These are phyloP conservation scores for Myotis lucifugus DNA, from an alignment of 2,113 vertebrate genomes.

Conservation along the genomic window DNA sequence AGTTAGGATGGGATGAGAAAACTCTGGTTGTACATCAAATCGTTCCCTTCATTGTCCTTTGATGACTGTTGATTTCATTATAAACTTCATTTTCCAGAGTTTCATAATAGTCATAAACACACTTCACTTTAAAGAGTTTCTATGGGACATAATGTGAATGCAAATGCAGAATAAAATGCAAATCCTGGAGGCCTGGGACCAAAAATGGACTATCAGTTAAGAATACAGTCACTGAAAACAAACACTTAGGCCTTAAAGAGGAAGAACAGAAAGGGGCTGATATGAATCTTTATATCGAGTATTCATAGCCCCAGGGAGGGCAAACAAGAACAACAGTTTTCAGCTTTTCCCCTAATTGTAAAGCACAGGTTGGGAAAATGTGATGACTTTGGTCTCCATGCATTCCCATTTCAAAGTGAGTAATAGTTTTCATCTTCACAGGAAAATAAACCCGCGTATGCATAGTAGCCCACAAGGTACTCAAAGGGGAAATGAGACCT, in stretches of 20 bases:
- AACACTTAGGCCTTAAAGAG: conserved; percentile 19
- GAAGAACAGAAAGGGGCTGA: neutral
- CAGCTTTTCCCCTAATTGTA: conserved; percentile 36
- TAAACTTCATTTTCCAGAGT: conserved; percentile 66
- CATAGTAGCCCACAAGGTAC: neutral
- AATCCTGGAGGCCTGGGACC: conserved; percentile 47
- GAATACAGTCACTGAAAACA: conserved; percentile 25
- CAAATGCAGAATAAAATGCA: neutral
- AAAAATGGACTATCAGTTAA: conserved; percentile 68
- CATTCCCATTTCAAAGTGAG: conserved; percentile 14
- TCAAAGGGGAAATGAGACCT: neutral
- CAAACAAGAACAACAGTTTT: conserved; percentile 27
- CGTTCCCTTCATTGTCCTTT: conserved; percentile 27
- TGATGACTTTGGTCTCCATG: conserved; percentile 30
- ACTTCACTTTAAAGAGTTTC: conserved; percentile 63
- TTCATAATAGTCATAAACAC: conserved; percentile 50
- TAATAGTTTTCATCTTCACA: conserved; percentile 43
- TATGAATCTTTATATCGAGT: conserved; percentile 38
- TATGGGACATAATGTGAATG: neutral
- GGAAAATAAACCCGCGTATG: conserved; percentile 15
- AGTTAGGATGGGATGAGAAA: conserved; percentile 45
- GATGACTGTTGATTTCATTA: conserved; percentile 7
- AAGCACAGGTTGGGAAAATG: conserved; percentile 28
- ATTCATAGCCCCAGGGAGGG: conserved; percentile 19
- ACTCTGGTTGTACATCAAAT: conserved; percentile 8